phyloP scores from a whole-genome alignment of 2,113 vertebrate genomes.

The Podiceps cristatus region DNA sequence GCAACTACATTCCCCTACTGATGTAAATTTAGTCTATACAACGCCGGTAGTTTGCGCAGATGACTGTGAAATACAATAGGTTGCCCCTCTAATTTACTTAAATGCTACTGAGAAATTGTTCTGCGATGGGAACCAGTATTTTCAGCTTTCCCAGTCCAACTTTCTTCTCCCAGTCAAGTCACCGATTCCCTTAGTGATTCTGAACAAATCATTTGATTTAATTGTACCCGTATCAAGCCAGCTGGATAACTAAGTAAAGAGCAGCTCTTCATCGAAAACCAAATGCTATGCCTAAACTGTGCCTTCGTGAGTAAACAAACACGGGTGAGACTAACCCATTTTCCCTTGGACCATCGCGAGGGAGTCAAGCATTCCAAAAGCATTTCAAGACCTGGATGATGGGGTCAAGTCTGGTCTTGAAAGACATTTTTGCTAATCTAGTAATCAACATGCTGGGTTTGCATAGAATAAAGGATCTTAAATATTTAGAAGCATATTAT shows the following conservation, averaged over 20 bases:
- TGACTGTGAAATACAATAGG: slow-evolving; percentile 20
- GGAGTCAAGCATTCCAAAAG: neutral
- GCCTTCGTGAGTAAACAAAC: slow-evolving; percentile 21
- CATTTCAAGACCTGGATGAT: slow-evolving; percentile 29
- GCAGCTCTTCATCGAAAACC: neutral
- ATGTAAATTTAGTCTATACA: neutral
- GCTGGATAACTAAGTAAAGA: neutral
- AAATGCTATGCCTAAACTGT: neutral
- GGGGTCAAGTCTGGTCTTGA: neutral
- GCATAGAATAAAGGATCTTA: neutral
- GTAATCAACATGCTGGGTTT: slow-evolving; percentile 23
- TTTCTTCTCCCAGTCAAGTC: neutral
- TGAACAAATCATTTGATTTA: slow-evolving; percentile 12
- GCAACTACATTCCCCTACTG: neutral
- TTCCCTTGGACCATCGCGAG: neutral
- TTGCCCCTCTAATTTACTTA: slow-evolving; percentile 54
- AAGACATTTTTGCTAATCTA: slow-evolving; percentile 16
- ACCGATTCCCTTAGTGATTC: slow-evolving; percentile 2
- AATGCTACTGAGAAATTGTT: neutral
- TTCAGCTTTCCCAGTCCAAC: slow-evolving; percentile 42
- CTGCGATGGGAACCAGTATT: neutral
- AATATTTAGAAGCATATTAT: slow-evolving; percentile 18
- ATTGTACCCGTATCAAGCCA: slow-evolving; percentile 17
- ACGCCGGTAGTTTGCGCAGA: neutral
- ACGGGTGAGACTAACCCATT: neutral